Evolutionary conservation across 1,140 invertebrate species (phyloP).

Genomic region (Triops cancriformis): DNA sequence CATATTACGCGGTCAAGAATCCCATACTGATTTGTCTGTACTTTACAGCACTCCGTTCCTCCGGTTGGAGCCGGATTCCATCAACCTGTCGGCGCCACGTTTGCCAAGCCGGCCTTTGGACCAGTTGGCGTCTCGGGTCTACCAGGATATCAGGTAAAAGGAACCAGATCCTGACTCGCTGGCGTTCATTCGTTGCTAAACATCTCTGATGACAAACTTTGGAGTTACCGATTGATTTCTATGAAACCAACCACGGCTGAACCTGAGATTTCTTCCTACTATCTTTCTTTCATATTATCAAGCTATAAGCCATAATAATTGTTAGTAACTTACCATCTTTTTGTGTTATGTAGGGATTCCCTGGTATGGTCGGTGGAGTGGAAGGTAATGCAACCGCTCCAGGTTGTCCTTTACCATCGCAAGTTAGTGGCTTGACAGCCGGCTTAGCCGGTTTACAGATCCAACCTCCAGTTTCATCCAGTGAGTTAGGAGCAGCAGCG

Average conservation of each 20-base stretch:
- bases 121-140: constrained; percentile 20
- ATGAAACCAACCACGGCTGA: constrained; percentile 3
- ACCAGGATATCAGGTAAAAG: not conserved
- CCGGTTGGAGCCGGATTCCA: constrained; percentile 21
- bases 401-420: not conserved
- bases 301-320: not conserved
- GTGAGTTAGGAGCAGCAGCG: not conserved
- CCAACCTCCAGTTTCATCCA: not conserved
- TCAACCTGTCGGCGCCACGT: constrained; percentile 15
- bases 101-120: constrained; percentile 18
- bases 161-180: not conserved
- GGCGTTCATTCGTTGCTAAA: not conserved
- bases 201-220: not conserved
- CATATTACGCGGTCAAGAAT: not conserved
- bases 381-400: not conserved
- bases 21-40: not conserved
- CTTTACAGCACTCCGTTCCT: constrained; percentile 49
- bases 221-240: constrained; percentile 10
- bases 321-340: not conserved
- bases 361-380: not conserved
- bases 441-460: not conserved
- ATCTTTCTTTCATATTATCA: not conserved
- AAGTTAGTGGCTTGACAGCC: not conserved
- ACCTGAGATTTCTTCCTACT: not conserved
- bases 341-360: not conserved